phyloP scores from a whole-genome alignment of 2,888 invertebrate species.

The Deroplatys truncata region DNA sequence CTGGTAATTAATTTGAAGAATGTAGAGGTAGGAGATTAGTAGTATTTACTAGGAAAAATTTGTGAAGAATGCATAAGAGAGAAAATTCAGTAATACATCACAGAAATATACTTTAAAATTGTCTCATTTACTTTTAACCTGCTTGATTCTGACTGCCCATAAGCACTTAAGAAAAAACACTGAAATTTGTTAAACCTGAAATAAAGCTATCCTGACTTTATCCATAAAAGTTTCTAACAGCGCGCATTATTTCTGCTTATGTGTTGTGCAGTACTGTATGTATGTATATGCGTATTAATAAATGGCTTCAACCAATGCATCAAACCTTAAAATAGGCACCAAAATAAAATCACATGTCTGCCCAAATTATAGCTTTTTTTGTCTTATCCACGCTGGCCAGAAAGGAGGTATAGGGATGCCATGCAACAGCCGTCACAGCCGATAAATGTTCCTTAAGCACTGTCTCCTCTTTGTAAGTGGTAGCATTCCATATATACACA shows the following conservation, averaged over 20 bases:
- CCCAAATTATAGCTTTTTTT: constrained; percentile 79
- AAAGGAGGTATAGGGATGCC: constrained; percentile 79
- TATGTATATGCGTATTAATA: neutral
- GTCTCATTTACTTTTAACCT: neutral
- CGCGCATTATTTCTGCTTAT: neutral
- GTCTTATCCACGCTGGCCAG: constrained; percentile 80
- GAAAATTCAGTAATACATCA: neutral
- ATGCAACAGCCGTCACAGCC: constrained; percentile 81
- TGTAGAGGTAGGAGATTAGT: neutral
- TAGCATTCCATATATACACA: constrained; percentile 87
- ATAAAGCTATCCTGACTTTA: no score
- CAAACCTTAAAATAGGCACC: neutral
- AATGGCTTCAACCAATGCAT: neutral
- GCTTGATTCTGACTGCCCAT: neutral
- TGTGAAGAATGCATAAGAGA: neutral
- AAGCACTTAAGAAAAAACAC: neutral
- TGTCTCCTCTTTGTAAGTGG: constrained; percentile 68
- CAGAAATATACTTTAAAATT: neutral
- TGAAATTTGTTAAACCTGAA: no score
- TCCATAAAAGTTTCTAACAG: neutral
- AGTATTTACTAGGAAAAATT: neutral
- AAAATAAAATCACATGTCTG: constrained; percentile 50
- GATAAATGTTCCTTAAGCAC: constrained; percentile 78
- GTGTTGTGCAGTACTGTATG: neutral
- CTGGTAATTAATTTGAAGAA: neutral